Percentiles rank a stretch among this genome's conserved stretches.
Conservation (phyloP, 2,888 invertebrate genomes). For the Aleiodes alternator region DNA sequence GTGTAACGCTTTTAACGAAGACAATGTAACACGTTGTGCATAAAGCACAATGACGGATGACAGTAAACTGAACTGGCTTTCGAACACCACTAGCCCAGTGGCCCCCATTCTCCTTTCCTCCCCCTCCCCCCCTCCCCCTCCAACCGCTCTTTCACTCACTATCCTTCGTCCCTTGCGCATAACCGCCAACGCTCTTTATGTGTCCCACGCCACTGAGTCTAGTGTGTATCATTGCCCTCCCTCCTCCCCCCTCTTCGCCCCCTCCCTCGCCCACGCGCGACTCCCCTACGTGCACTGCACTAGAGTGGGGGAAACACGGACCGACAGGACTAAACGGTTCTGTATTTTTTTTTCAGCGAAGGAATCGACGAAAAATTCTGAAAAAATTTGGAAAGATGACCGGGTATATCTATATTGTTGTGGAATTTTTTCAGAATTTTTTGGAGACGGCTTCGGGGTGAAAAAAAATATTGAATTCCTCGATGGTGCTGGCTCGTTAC, state of each 20-base stretch:
- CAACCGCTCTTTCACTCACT: constrained; percentile 23
- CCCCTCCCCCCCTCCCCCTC: constrained; percentile 36
- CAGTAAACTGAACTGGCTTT: constrained; percentile 56
- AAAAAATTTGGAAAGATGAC: too few species aligned
- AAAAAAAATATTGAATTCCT: too few species aligned
- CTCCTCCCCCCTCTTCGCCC: neutral
- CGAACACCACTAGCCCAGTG: constrained; percentile 67
- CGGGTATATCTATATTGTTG: too few species aligned
- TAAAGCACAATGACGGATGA: constrained; percentile 56
- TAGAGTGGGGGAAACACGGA: too few species aligned
- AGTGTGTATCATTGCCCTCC: constrained; percentile 7
- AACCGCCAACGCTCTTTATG: constrained; percentile 7
- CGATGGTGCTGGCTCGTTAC: too few species aligned
- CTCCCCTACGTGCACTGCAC: neutral
- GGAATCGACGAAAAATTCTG: too few species aligned
- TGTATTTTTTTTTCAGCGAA: too few species aligned
- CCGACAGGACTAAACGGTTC: too few species aligned
- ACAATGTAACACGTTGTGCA: constrained; percentile 1
- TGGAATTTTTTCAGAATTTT: too few species aligned
- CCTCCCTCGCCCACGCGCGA: neutral
- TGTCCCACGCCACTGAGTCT: neutral
- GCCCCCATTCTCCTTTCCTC: constrained; percentile 60
- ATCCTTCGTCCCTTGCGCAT: constrained; percentile 7
- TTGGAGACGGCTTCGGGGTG: too few species aligned
- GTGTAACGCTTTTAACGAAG: neutral